Evolutionary conservation across 92 coral and sea anemone species (phyloP).

Genomic region (Porites evermanni): DNA sequence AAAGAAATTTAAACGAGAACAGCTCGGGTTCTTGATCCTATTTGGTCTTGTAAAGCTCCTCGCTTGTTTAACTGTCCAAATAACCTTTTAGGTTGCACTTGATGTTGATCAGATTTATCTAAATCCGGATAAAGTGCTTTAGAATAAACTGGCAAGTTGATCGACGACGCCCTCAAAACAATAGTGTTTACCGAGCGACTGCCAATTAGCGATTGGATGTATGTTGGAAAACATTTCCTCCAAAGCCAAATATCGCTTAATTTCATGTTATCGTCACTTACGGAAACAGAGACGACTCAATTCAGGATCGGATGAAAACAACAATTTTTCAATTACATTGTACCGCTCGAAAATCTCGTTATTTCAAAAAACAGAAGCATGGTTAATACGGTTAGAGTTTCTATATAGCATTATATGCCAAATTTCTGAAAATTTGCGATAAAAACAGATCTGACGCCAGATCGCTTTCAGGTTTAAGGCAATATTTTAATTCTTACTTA

Average conservation of each 20-base stretch:
- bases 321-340: background rate
- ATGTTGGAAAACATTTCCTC: background rate
- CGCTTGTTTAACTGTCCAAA: too few relatives aligned
- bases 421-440: too few relatives aligned
- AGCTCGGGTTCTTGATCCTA: background rate
- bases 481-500: too few relatives aligned
- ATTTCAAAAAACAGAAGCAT: background rate
- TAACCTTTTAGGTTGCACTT: background rate
- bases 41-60: background rate
- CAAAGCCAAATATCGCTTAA: slow-evolving; percentile 12
- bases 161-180: background rate
- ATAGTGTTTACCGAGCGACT: background rate
- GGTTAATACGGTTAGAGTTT: background rate
- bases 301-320: background rate
- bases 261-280: background rate
- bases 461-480: too few relatives aligned
- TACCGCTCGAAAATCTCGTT: background rate
- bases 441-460: too few relatives aligned
- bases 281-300: background rate
- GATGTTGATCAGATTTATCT: background rate
- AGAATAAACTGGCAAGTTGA: background rate
- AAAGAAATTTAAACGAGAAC: background rate
- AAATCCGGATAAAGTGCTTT: background rate
- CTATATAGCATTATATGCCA: background rate
- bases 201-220: background rate